Percentiles rank a stretch among this genome's conserved stretches.
These are phyloP conservation scores for Clarias macrocephalus DNA, from an alignment of 2,113 vertebrate genomes.

Conservation along the genomic window DNA sequence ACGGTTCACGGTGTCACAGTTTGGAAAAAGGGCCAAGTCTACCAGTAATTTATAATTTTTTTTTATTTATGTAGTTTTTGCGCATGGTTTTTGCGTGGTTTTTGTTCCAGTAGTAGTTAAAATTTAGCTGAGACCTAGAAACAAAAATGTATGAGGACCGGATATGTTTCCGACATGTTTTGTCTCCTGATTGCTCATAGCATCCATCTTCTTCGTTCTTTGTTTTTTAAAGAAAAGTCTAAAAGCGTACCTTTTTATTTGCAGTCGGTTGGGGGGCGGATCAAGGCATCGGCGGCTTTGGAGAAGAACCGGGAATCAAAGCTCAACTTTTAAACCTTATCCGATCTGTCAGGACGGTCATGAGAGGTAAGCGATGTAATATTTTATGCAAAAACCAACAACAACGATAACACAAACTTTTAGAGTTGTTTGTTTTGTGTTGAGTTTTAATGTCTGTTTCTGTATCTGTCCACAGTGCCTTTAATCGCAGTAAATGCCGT, in stretches of 20 bases:
- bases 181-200: background rate
- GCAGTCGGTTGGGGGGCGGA: constrained; percentile 93
- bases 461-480: constrained; percentile 78
- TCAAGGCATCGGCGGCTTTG: constrained; percentile 92
- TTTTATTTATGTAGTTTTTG: too few relatives aligned
- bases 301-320: constrained; percentile 95
- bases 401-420: too few relatives aligned
- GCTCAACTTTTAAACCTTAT: constrained; percentile 90
- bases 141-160: background rate
- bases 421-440: background rate
- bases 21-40: too few relatives aligned
- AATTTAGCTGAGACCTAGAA: background rate
- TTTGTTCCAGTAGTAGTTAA: background rate
- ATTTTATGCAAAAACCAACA: background rate
- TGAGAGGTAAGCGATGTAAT: constrained; percentile 81
- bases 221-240: background rate
- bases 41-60: background rate
- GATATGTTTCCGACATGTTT: background rate
- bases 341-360: constrained; percentile 89
- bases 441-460: constrained; percentile 7
- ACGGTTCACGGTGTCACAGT: too few relatives aligned
- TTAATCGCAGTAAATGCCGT: constrained; percentile 88
- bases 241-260: constrained; percentile 10
- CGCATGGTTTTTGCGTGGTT: background rate
- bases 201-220: background rate